Evolutionary conservation across 2,113 vertebrate genomes (phyloP).

Genomic region (Rhinoptilus africanus): DNA sequence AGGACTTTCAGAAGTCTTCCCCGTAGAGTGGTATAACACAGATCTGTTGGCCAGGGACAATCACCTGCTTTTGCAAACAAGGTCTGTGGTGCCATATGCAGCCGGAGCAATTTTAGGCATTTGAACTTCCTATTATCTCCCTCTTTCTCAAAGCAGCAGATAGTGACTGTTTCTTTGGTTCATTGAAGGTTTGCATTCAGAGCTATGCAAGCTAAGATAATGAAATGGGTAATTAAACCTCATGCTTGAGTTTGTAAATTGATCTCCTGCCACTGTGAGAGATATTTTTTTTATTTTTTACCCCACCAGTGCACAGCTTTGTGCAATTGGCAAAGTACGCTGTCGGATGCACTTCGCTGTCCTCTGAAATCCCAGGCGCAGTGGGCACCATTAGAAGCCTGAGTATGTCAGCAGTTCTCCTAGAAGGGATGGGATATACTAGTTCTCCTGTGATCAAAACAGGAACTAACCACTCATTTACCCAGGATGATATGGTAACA

Average conservation of each 20-base stretch:
- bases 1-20: not conserved
- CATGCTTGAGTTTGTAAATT: constrained; percentile 52
- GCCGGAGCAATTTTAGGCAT: not conserved
- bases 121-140: constrained; percentile 27
- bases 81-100: not conserved
- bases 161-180: constrained; percentile 45
- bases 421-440: not conserved
- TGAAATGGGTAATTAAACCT: constrained; percentile 64
- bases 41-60: not conserved
- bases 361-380: not conserved
- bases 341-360: not conserved
- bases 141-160: not conserved
- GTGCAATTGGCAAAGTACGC: not conserved
- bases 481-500: not conserved
- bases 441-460: not conserved
- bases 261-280: constrained; percentile 29
- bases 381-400: not conserved
- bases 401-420: not conserved
- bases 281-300: not conserved
- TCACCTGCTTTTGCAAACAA: not conserved
- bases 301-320: not conserved
- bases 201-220: constrained; percentile 47
- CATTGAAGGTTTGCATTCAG: constrained; percentile 29
- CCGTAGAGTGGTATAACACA: rapidly evolving
- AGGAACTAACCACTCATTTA: not conserved